phyloP scores from a whole-genome alignment of 2,797 vertebrate species.

The Graptemys geographica region DNA sequence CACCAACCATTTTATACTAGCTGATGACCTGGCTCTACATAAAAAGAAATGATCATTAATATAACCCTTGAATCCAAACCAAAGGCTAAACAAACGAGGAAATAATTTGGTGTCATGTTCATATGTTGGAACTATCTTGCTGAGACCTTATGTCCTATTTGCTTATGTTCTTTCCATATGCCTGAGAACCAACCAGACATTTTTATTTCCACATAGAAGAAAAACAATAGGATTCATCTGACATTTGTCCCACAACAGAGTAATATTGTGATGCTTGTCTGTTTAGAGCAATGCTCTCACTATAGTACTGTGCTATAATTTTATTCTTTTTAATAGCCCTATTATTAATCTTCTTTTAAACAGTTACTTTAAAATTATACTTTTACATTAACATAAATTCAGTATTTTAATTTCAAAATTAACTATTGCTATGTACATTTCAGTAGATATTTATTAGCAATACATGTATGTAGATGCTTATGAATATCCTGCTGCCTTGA shows the following conservation, averaged over 20 bases:
- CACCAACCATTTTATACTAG: background rate
- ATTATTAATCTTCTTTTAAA: background rate
- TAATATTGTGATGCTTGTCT: background rate
- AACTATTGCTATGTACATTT: constrained; percentile 5
- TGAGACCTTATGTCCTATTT: constrained; percentile 39
- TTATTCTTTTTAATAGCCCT: background rate
- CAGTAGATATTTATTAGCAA: constrained; percentile 51
- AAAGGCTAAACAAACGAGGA: constrained; percentile 25
- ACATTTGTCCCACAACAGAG: background rate
- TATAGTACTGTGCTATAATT: background rate
- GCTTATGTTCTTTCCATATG: constrained; percentile 41
- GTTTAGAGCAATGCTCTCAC: background rate
- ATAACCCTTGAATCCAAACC: background rate
- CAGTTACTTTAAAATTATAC: background rate
- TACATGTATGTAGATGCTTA: constrained; percentile 78
- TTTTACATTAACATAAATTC: constrained; percentile 21
- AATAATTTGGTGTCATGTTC: constrained; percentile 8
- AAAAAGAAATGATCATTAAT: background rate
- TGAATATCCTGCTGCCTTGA: constrained; percentile 85
- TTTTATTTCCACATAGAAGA: background rate
- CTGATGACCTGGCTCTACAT: background rate
- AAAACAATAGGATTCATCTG: background rate
- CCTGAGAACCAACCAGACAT: constrained; percentile 27
- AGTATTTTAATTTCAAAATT: constrained; percentile 56
- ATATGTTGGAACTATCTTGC: background rate